These are phyloP conservation scores for Hirtodrosophila cameraria DNA, from an alignment of 2,888 invertebrate genomes.

Conservation along the genomic window DNA sequence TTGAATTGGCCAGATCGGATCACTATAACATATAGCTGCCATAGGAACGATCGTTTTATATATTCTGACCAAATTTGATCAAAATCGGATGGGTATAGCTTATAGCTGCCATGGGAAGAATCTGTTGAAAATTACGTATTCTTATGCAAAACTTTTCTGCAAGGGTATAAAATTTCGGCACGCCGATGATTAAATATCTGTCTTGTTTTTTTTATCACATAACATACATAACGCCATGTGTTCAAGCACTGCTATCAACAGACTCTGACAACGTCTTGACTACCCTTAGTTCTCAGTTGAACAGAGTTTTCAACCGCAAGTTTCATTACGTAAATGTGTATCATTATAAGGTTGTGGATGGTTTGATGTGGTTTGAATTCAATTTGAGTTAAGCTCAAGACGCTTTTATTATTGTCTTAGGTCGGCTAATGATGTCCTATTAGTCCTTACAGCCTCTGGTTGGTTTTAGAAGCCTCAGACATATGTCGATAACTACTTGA, in stretches of 20 bases:
- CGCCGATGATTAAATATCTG: no score
- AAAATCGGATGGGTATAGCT: no score
- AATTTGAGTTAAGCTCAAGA: constrained; percentile 8
- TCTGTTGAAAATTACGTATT: no score
- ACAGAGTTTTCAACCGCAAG: constrained; percentile 42
- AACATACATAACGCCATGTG: constrained; percentile 39
- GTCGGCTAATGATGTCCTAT: constrained; percentile 27
- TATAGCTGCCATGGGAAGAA: no score
- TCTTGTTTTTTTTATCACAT: constrained; percentile 19
- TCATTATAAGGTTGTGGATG: constrained; percentile 23
- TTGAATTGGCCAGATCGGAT: no score
- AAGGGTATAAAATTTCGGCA: no score
- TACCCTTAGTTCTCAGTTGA: constrained; percentile 1
- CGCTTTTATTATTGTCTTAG: background rate
- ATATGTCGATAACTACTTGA: constrained; percentile 27
- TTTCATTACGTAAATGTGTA: constrained; percentile 38
- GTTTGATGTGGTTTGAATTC: constrained; percentile 19
- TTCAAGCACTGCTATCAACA: constrained; percentile 36
- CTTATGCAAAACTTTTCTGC: no score
- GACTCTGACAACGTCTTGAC: background rate
- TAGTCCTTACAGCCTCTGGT: constrained; percentile 42
- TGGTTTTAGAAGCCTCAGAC: background rate
- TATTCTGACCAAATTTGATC: no score
- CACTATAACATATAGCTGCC: no score
- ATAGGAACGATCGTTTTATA: no score